Base-by-base conservation (phyloP, 1,140 invertebrate species). In the Drosophila simulans region DNA sequence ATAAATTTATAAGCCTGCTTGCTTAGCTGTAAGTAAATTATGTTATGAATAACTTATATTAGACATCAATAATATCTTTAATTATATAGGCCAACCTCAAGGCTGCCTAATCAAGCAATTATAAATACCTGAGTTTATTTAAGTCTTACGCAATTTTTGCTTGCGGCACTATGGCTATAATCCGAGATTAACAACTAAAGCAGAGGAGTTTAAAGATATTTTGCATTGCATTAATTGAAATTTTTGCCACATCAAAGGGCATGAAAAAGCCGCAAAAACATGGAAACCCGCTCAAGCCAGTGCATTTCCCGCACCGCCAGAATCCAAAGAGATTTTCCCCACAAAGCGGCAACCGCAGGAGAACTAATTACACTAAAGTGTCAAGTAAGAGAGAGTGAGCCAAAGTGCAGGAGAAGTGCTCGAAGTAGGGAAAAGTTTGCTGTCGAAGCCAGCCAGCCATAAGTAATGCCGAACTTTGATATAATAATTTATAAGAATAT, bases 221-320 rank as follows among this genome's bases (percentile, higher is more conserved):
- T 74, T 74, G 77, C 73, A 75, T 81, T 81, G 63, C 45, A 37
- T 59, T 84, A 86, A 86, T 86, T 81, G 64, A 70, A 81, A 68
- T 66, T 53, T 51, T 49, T 51, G 59, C 82, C 82, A 85, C 81
- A 84, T 80, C 77, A 85, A 80, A 85, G 63, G 15, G 48, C 52
- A 54, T 7, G 31, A 40, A 65, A 73, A 68, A 57, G 62, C 49
- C 77, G 51, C 76, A 80, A 57, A 73, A 59, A 35, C 17, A 57
- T 40, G 22, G 34, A 57, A 42, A 27, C 31, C 31, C 7, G 13
- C 46, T 10, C 45, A 43, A 22, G 20, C 27, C 43, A 45, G n/a
- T 60, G 56, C 20, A 43, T 40, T 60, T 45, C 11, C 37, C 60
- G 1, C 17, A 31, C 31, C 31, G 31, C 20, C 57, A 31, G 10